Evolutionary conservation across 2,888 invertebrate genomes (phyloP).

Genomic region (Trimorus sp.): DNA sequence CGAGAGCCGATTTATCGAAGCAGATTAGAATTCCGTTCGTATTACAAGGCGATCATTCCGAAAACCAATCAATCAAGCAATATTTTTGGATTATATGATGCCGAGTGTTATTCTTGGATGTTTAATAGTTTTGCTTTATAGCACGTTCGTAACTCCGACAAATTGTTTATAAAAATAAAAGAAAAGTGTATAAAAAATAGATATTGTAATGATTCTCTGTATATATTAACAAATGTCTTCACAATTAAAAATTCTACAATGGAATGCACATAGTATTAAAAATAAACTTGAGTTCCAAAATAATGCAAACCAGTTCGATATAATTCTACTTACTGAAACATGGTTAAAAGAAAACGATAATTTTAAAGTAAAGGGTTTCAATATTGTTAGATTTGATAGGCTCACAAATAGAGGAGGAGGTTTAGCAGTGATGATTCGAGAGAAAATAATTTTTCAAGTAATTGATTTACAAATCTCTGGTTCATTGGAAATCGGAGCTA

Average conservation of each 20-base stretch:
- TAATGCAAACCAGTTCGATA: background rate
- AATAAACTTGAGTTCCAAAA: conserved; percentile 7
- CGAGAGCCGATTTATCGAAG: conserved; percentile 15
- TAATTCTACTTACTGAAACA: conserved; percentile 11
- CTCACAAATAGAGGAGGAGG: conserved; percentile 9
- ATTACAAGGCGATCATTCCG: conserved; percentile 48
- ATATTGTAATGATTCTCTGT: too few relatives aligned
- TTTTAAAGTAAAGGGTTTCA: conserved; percentile 4
- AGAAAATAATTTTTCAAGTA: background rate
- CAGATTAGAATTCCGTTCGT: conserved; percentile 24
- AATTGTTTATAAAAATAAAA: conserved; percentile 58
- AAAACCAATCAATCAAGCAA: conserved; percentile 35
- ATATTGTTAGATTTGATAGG: conserved; percentile 26
- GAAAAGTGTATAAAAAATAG: too few relatives aligned
- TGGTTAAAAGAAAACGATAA: conserved; percentile 11
- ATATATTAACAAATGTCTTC: too few relatives aligned
- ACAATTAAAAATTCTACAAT: background rate
- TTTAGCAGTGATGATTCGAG: conserved; percentile 20
- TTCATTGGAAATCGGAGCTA: conserved; percentile 21
- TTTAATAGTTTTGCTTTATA: conserved; percentile 53
- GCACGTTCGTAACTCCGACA: conserved; percentile 46
- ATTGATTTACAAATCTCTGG: too few relatives aligned
- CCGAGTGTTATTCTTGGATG: conserved; percentile 49
- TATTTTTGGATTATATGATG: conserved; percentile 40
- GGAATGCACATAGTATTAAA: background rate